Base-by-base conservation (phyloP, 2,888 invertebrate species). In the Drosophila flavopinicola region DNA sequence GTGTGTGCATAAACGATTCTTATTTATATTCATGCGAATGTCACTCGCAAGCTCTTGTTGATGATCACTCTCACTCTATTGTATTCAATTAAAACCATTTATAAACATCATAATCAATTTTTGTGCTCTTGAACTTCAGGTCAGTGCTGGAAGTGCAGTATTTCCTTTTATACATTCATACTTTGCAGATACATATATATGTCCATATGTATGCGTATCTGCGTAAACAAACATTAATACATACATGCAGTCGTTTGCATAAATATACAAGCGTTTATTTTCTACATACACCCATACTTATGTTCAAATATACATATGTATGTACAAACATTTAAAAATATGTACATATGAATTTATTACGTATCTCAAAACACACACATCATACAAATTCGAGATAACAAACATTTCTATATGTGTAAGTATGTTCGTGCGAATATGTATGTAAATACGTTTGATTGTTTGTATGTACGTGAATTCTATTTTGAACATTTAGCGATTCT, bases 51-150 rank as follows among this genome's bases (percentile, higher is more conserved):
- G 58, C 37, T 53, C 64, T 71, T 79, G 44, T 59, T 57, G 76
- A 32, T 45, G 51, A 54, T 63, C 64, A 66, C 78, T 78, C 78
- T 70, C 58, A 78, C 64, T 84, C 63, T 75, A 84, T 86, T 80
- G 72, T 86, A 72, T 75, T 86, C 78, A 82, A 86, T 84, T 86
- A 79, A 86, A 85, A 61, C 53, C 78, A 79, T 84, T 84, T 77
- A 85, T 75, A 74, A 77, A 71, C 86, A 75, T 63, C 35, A 61
- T 85, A 67, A 76, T 79, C 63, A 72, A 77, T 84, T 86, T 79
- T 76, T 79, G 80, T 77, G 80, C 71, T 82, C 86, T 84, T 82
- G 80, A 82, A 84, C 86, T 86, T 82, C 80, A 75, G 75, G 69
- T 70, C 57, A 75, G 51, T 57, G 51, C 39, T 57, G 57, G 64